Conservation (phyloP, 2,797 vertebrate genomes). For the Enteromius argenteus region DNA sequence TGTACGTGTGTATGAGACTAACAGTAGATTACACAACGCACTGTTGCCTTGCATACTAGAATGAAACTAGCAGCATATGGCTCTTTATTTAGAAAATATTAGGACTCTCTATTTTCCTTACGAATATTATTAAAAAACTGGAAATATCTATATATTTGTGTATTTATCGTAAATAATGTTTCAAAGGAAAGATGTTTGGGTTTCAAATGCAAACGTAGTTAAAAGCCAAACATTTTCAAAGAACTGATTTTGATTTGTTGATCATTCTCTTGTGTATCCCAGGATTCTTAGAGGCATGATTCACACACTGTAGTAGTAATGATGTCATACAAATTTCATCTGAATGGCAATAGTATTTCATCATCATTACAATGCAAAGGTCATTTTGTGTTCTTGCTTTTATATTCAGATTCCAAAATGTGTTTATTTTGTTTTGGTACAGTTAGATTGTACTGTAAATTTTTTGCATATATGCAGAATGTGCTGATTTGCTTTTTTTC, state of each 20-base stretch:
- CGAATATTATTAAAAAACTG: constrained; percentile 56
- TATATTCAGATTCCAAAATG: constrained; percentile 2
- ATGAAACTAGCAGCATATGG: constrained; percentile 38
- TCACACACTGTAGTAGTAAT: constrained; percentile 26
- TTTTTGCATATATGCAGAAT: constrained; percentile 10
- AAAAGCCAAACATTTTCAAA: constrained; percentile 25
- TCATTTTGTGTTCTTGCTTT: constrained; percentile 13
- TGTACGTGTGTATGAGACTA: constrained; percentile 35
- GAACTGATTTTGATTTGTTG: constrained; percentile 1
- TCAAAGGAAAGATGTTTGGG: constrained; percentile 43
- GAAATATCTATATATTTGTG: constrained; percentile 77
- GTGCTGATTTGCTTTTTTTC: constrained; percentile 27
- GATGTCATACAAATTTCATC: constrained; percentile 4
- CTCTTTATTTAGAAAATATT: constrained; percentile 53
- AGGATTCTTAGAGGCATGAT: constrained; percentile 41
- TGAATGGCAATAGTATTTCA: constrained; percentile 37
- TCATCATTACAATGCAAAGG: neutral
- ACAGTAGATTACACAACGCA: constrained; percentile 32
- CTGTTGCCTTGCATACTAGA: constrained; percentile 42
- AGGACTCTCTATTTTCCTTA: constrained; percentile 60
- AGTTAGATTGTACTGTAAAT: constrained; percentile 31
- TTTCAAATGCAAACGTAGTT: constrained; percentile 12
- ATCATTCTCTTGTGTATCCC: constrained; percentile 28
- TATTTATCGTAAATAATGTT: constrained; percentile 70
- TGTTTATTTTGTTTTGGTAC: constrained; percentile 25